Conservation (phyloP, 1,140 invertebrate genomes). For the Zaprionus ghesquierei region DNA sequence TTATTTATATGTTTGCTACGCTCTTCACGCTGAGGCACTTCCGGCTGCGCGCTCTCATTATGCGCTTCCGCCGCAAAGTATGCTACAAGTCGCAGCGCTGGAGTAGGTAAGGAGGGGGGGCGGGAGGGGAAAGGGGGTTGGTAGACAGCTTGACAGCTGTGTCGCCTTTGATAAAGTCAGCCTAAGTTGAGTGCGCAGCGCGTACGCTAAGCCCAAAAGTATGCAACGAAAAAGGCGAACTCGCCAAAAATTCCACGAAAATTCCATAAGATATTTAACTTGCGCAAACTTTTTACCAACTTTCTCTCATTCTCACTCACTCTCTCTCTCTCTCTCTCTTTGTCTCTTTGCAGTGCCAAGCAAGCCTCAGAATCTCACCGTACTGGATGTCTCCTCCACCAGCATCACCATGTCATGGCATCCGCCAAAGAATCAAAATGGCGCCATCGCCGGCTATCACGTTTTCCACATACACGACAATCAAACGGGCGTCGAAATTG, state of each 20-base stretch:
- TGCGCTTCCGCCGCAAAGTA: constrained; percentile 47
- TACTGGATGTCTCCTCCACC: constrained; percentile 88
- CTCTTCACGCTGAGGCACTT: constrained; percentile 26
- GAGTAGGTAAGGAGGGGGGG: background rate
- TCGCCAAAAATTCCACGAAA: background rate
- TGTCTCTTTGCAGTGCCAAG: constrained; percentile 87
- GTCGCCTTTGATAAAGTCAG: constrained; percentile 7
- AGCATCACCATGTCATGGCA: constrained; percentile 91
- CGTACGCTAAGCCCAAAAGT: background rate
- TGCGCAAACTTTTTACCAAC: constrained; percentile 16
- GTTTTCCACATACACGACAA: constrained; percentile 88
- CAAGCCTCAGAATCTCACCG: constrained; percentile 91
- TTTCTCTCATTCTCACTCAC: background rate
- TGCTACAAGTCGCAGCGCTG: constrained; percentile 23
- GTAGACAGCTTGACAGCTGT: constrained; percentile 8
- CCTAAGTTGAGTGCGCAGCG: constrained; percentile 11
- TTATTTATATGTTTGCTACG: constrained; percentile 64
- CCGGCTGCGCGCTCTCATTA: constrained; percentile 40
- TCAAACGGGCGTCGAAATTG: constrained; percentile 86
- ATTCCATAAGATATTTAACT: constrained; percentile 23
- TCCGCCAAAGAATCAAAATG: constrained; percentile 89
- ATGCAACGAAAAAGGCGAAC: constrained; percentile 17
- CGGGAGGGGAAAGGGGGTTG: background rate
- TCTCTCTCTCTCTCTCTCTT: constrained; percentile 1
- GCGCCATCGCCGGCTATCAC: constrained; percentile 87